Percentiles rank a stretch among this genome's conserved stretches.
Evolutionary conservation across 2,888 invertebrate genomes (phyloP).

Genomic region (Dolichomitus sp.): DNA sequence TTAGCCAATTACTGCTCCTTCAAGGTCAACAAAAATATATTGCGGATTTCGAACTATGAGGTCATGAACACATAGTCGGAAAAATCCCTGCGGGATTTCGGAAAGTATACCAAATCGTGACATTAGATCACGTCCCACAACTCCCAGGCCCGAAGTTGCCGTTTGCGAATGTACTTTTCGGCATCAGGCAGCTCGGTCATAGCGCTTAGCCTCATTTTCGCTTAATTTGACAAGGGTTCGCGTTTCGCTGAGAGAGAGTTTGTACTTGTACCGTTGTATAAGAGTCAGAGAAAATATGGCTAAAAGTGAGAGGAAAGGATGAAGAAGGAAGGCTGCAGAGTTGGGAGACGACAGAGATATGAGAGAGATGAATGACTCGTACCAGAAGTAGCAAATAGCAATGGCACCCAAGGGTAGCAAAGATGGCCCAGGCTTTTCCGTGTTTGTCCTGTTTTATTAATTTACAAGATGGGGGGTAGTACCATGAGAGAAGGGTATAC

Average conservation of each 20-base stretch:
- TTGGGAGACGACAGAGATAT: neutral
- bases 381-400: neutral
- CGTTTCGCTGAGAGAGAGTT: constrained; percentile 29
- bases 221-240: constrained; percentile 69
- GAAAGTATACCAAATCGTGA: neutral
- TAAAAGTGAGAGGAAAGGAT: constrained; percentile 5
- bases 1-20: too few species aligned
- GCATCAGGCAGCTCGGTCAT: constrained; percentile 36
- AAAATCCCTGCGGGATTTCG: neutral
- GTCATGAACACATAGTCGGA: neutral
- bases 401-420: neutral
- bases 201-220: constrained; percentile 65
- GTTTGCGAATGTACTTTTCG: constrained; percentile 71
- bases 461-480: constrained; percentile 71
- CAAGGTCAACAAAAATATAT: neutral
- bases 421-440: constrained; percentile 60
- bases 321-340: neutral
- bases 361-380: neutral
- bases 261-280: neutral
- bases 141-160: neutral
- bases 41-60: neutral
- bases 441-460: constrained; percentile 80
- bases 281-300: constrained; percentile 24
- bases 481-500: constrained; percentile 8
- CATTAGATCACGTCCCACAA: neutral